Percentiles rank a stretch among this genome's conserved stretches.
Conservation (phyloP, 2,113 vertebrate species). For the Emydura subglobosa region DNA sequence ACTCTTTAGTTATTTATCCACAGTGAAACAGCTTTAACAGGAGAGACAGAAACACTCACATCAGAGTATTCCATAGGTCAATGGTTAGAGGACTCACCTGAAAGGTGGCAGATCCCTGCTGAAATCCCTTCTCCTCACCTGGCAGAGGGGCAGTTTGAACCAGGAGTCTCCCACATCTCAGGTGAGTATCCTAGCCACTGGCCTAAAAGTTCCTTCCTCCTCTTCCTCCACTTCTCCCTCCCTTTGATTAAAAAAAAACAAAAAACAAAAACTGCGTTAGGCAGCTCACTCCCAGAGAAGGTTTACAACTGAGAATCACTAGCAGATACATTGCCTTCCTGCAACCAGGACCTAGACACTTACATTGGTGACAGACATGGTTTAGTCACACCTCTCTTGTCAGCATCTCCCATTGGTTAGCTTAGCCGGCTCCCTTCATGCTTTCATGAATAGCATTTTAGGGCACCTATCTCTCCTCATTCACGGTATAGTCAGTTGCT, state of each 20-base stretch:
- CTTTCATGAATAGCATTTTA: too few species aligned
- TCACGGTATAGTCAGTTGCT: too few species aligned
- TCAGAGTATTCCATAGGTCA: neutral
- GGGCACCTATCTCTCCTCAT: too few species aligned
- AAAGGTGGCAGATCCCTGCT: neutral
- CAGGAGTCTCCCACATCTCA: neutral
- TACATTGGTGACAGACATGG: neutral
- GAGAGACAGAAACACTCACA: neutral
- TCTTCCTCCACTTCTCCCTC: neutral
- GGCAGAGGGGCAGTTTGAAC: neutral
- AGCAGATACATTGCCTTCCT: neutral
- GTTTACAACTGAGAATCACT: neutral
- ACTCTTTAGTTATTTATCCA: neutral
- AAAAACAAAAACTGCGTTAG: neutral
- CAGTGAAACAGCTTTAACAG: neutral
- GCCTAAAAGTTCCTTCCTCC: neutral
- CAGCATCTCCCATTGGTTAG: too few species aligned
- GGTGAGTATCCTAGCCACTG: neutral
- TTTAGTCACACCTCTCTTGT: too few species aligned
- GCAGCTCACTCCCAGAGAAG: neutral
- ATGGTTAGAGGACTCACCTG: neutral
- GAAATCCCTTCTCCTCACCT: neutral
- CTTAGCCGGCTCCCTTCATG: too few species aligned
- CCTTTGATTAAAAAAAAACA: neutral
- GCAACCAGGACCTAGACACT: neutral